phyloP scores from a whole-genome alignment of 2,888 invertebrate species.

The Philopedon plagiatum region DNA sequence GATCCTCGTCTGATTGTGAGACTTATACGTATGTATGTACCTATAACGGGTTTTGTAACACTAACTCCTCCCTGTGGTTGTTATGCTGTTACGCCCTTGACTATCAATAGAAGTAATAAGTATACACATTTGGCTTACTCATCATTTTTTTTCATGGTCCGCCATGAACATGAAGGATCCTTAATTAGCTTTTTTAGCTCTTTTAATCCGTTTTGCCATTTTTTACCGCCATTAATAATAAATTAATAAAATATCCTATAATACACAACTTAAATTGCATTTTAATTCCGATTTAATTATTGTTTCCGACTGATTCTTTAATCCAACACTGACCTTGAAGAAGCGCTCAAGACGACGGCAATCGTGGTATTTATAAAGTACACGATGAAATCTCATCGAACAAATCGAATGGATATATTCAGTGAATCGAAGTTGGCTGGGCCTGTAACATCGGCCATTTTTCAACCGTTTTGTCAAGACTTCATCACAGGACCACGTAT shows the following conservation, averaged over 20 bases:
- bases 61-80: no score
- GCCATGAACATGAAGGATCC: background rate
- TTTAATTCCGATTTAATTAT: slow-evolving; percentile 10
- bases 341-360: background rate
- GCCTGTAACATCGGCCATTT: slow-evolving; percentile 60
- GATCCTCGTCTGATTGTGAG: no score
- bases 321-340: background rate
- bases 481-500: slow-evolving; percentile 60
- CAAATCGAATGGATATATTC: slow-evolving; percentile 47
- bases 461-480: slow-evolving; percentile 61
- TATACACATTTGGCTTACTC: background rate
- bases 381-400: slow-evolving; percentile 44
- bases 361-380: slow-evolving; percentile 45
- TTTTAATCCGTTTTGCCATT: background rate
- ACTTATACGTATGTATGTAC: no score
- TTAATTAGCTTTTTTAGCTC: background rate
- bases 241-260: background rate
- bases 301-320: background rate
- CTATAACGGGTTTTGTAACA: no score
- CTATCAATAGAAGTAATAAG: background rate
- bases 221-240: background rate
- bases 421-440: slow-evolving; percentile 39
- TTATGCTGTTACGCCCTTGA: background rate
- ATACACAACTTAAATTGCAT: slow-evolving; percentile 9
- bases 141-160: background rate